A percentile compares a stretch with the other conserved stretches of the same genome.
These are phyloP conservation scores for Maniola jurtina DNA, from an alignment of 1,140 invertebrate genomes.

Conservation along the genomic window DNA sequence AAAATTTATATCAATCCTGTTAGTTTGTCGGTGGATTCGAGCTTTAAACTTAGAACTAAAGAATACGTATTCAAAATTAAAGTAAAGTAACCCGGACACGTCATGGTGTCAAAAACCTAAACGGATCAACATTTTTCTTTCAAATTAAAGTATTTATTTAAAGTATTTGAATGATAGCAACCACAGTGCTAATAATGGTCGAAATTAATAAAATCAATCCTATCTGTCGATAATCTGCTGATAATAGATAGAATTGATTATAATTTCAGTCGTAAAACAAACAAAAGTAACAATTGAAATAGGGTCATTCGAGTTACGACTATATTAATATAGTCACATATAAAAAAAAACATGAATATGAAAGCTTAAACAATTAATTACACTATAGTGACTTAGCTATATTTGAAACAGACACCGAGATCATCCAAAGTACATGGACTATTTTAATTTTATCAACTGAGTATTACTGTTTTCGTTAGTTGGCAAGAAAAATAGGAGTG, in stretches of 20 bases:
- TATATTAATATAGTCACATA: too few relatives aligned
- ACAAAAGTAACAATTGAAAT: too few relatives aligned
- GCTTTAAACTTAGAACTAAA: neutral
- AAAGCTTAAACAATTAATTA: neutral
- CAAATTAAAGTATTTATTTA: too few relatives aligned
- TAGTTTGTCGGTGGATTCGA: slow-evolving; percentile 7
- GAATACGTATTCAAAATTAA: neutral
- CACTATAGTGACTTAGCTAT: neutral
- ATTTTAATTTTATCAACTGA: neutral
- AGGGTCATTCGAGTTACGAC: too few relatives aligned
- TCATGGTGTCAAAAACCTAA: too few relatives aligned
- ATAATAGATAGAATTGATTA: too few relatives aligned
- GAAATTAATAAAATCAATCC: too few relatives aligned
- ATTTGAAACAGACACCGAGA: slow-evolving; percentile 4
- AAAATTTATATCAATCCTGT: neutral
- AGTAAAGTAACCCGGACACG: neutral
- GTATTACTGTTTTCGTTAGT: neutral
- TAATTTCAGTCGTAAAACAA: too few relatives aligned
- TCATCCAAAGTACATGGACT: neutral
- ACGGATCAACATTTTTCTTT: too few relatives aligned
- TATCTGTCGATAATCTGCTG: too few relatives aligned
- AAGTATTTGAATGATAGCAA: too few relatives aligned
- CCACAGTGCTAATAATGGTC: too few relatives aligned
- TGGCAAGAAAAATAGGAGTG: neutral
- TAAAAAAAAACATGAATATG: neutral